Conservation (phyloP, 2,113 vertebrate species). For the Micromys minutus region DNA sequence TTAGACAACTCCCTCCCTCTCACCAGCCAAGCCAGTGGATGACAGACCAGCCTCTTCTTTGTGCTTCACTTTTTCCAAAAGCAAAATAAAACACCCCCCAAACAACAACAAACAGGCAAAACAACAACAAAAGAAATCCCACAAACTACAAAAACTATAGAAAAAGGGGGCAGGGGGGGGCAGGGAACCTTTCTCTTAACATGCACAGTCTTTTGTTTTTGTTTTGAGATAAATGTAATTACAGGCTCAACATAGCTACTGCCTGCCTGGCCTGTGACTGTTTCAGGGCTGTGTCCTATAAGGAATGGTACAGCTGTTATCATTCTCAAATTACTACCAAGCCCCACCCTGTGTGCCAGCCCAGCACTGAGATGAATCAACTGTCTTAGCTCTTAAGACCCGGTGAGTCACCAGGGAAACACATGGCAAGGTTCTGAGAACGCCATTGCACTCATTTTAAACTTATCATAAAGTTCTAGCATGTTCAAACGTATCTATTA, state of each 20-base stretch:
- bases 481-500: conserved; percentile 61
- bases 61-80: fast-evolving
- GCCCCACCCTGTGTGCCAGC: conserved; percentile 70
- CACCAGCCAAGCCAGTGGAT: background rate
- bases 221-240: background rate
- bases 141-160: background rate
- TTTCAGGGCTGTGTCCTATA: conserved; percentile 43
- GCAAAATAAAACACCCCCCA: background rate
- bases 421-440: conserved; percentile 29
- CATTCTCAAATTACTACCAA: conserved; percentile 83
- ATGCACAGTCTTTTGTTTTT: fast-evolving
- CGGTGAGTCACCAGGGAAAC: conserved; percentile 72
- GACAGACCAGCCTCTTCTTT: background rate
- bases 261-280: background rate
- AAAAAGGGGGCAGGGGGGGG: fast-evolving
- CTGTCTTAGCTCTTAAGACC: conserved; percentile 73
- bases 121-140: background rate
- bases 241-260: background rate
- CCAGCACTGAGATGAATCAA: conserved; percentile 26
- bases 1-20: conserved; percentile 29
- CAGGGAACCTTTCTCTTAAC: background rate
- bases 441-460: conserved; percentile 61
- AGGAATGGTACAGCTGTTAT: conserved; percentile 81
- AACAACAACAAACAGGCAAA: background rate
- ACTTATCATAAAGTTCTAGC: background rate